A percentile compares a stretch with the other conserved stretches of the same genome.
Evolutionary conservation across 2,888 invertebrate species (phyloP).

Genomic region (Halocaridina rubra): DNA sequence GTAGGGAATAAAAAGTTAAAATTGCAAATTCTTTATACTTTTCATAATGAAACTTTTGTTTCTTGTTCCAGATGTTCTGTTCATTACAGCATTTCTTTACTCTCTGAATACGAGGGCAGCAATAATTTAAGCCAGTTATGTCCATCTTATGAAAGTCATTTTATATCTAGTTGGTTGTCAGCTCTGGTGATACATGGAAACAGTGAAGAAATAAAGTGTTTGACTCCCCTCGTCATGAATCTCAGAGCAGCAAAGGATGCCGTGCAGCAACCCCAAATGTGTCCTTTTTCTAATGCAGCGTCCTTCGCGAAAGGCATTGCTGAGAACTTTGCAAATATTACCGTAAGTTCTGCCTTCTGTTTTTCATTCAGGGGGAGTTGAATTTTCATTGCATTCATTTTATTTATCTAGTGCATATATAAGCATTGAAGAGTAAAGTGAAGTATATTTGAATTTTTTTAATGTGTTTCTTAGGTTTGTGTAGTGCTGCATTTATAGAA

Average conservation of each 20-base stretch:
- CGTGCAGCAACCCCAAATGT: not conserved
- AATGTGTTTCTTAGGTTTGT: too few species aligned
- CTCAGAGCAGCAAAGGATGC: constrained; percentile 21
- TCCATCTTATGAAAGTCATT: not conserved
- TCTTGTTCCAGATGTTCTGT: too few species aligned
- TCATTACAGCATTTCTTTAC: constrained; percentile 24
- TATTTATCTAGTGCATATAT: too few species aligned
- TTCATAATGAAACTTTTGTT: too few species aligned
- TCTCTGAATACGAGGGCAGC: not conserved
- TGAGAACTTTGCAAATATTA: constrained; percentile 3
- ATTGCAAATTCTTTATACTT: too few species aligned
- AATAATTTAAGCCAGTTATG: not conserved
- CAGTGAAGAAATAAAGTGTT: not conserved
- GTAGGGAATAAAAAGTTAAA: too few species aligned
- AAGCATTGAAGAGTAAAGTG: too few species aligned
- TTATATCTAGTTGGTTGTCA: constrained; percentile 31
- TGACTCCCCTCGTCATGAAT: constrained; percentile 23
- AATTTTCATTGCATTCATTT: too few species aligned
- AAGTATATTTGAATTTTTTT: too few species aligned
- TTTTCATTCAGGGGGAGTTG: too few species aligned
- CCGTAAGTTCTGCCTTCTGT: not conserved
- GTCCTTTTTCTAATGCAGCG: constrained; percentile 32
- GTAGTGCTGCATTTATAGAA: too few species aligned
- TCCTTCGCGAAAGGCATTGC: constrained; percentile 15
- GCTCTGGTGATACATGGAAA: constrained; percentile 6